These are phyloP conservation scores for Ameiurus melas DNA, from an alignment of 2,113 vertebrate species.

Conservation along the genomic window DNA sequence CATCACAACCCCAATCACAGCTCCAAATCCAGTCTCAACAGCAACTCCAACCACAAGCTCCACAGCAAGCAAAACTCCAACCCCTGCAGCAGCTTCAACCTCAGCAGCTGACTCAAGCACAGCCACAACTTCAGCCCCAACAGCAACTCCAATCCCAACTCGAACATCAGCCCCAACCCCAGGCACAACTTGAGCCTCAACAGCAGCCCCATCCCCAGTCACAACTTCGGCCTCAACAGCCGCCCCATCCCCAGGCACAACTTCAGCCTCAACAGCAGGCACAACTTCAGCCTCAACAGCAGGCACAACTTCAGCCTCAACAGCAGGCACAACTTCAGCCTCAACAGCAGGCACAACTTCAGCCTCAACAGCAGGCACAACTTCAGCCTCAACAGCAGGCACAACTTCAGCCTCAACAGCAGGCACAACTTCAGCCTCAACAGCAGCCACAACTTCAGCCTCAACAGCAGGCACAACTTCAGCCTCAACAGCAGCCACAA, in stretches of 20 bases:
- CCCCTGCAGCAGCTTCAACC: conserved; percentile 50
- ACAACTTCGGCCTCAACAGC: conserved; percentile 46
- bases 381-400: conserved; percentile 44
- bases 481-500: conserved; percentile 9
- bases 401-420: conserved; percentile 52
- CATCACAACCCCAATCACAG: conserved; percentile 3
- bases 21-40: conserved; percentile 12
- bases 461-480: background rate
- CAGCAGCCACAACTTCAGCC: background rate
- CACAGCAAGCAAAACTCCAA: conserved; percentile 28
- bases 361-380: background rate
- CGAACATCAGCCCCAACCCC: conserved; percentile 66
- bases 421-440: conserved; percentile 51
- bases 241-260: background rate
- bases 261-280: conserved; percentile 49
- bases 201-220: conserved; percentile 57
- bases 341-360: background rate
- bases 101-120: conserved; percentile 55
- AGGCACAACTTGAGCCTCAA: conserved; percentile 49
- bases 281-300: conserved; percentile 32
- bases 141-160: conserved; percentile 58
- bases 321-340: conserved; percentile 65
- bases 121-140: conserved; percentile 61
- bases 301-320: conserved; percentile 66
- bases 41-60: background rate